A percentile compares a stretch with the other conserved stretches of the same genome.
Evolutionary conservation across 2,113 vertebrate genomes (phyloP).

Genomic region (Apteryx mantelli): DNA sequence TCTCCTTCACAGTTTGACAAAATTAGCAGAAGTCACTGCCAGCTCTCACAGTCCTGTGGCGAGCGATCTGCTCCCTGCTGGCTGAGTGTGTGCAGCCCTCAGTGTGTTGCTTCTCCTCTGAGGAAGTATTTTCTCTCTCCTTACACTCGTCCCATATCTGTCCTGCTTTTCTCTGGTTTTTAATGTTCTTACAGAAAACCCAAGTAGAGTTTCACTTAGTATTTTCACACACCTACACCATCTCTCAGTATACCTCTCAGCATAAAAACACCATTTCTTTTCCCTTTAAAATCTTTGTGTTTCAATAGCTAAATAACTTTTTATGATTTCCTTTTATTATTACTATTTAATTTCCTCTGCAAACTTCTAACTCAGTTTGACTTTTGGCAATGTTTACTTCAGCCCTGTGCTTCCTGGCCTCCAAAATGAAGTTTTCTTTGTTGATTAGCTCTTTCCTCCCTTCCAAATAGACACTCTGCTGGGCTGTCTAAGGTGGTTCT

Average conservation of each 20-base stretch:
- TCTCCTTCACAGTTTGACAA: not conserved
- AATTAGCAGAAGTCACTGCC: not conserved
- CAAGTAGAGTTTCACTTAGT: not conserved
- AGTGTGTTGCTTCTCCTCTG: not conserved
- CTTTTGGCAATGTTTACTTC: constrained; percentile 18
- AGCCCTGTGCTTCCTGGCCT: not conserved
- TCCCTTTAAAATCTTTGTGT: not conserved
- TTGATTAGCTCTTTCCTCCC: constrained; percentile 22
- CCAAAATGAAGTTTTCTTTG: constrained; percentile 14
- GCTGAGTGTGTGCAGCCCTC: not conserved
- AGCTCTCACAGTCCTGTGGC: not conserved
- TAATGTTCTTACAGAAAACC: not conserved
- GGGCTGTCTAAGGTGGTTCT: not conserved
- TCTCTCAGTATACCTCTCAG: not conserved
- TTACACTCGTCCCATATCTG: not conserved
- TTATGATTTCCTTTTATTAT: constrained; percentile 13
- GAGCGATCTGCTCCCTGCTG: not conserved
- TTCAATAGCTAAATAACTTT: constrained; percentile 16
- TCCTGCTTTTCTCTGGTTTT: not conserved
- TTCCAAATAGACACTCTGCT: not conserved
- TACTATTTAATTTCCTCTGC: constrained; percentile 52
- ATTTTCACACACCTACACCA: not conserved
- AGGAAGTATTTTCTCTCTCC: constrained; percentile 13
- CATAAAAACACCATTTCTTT: not conserved
- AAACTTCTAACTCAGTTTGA: not conserved